Conservation (phyloP, 2,797 vertebrate genomes). For the Tangara arthus region DNA sequence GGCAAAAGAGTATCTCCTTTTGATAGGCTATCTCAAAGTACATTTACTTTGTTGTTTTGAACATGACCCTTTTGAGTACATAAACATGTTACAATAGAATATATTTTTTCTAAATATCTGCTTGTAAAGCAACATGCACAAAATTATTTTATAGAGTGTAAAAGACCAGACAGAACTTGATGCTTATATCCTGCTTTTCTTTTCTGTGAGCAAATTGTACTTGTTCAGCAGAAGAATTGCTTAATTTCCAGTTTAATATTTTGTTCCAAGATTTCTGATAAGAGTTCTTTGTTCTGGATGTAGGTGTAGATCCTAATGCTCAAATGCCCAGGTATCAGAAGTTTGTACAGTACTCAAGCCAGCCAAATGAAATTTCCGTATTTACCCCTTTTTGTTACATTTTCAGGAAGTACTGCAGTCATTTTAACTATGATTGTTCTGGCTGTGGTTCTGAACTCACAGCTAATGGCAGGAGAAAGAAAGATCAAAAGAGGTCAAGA, state of each 20-base stretch:
- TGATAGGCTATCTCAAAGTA: neutral
- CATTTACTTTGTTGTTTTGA: neutral
- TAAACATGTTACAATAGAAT: neutral
- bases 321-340: neutral
- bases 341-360: neutral
- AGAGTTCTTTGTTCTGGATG: neutral
- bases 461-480: neutral
- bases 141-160: neutral
- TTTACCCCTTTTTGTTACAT: neutral
- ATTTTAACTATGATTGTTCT: neutral
- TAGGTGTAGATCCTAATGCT: neutral
- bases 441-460: neutral
- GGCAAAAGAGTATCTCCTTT: neutral
- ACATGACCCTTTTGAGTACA: neutral
- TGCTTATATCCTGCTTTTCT: neutral
- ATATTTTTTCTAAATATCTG: neutral
- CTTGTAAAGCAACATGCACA: neutral
- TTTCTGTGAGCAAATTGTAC: neutral
- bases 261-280: neutral
- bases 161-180: neutral
- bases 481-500: constrained; percentile 8
- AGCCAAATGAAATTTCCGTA: neutral
- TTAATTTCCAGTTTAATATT: neutral
- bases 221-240: neutral
- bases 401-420: neutral